Evolutionary conservation across 2,888 invertebrate genomes (phyloP), one percentile per base, ranked within the genome.

Genomic region (Corbicula japonica): DNA sequence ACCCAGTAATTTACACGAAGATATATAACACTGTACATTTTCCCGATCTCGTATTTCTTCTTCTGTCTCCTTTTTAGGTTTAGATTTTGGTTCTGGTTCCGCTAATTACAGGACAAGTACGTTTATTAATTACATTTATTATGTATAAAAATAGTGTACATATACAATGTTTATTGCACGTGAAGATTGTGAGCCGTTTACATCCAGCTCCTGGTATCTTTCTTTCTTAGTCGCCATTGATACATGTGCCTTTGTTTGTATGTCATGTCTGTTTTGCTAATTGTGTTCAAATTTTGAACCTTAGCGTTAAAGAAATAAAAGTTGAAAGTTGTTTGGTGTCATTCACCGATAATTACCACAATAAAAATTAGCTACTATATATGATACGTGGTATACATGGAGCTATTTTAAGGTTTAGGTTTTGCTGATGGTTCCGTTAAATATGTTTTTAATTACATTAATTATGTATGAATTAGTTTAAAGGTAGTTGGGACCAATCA

Each of bases 1-100:
- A 10, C 88, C 86, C 28, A 88, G 34, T 34, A 73, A 50, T 60
- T 77, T 83, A 80, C 90, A 89, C 2, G 89, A 80, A 8, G 80
- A 65, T 0, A 85, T 34, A 73, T 90, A 90, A 26, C 78, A 63
- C 72, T 86, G 78, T 56, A 84, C 66, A 48, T 87, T 80, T 10
- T 58, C 69, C 26, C 72, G 72, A 30, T 79, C 70, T 30, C 70
- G 61, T 23, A 48, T 54, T n/a, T 84, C 84, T 30, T 82, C 72
- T 15, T 77, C 79, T 23, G 74, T 71, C 28, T 81, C 79, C 2
- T 76, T 81, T 6, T 65, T 68, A 46, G n/a, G 23, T 30, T 35
- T 58, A 12, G 23, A 50, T 26, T 28, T 6, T 23, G 34, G 41
- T 15, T 41, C 26, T n/a, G 66, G 66, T 8, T 66, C 54, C 23